Conservation (phyloP, 2,888 invertebrate species). For the Papilio gigon region DNA sequence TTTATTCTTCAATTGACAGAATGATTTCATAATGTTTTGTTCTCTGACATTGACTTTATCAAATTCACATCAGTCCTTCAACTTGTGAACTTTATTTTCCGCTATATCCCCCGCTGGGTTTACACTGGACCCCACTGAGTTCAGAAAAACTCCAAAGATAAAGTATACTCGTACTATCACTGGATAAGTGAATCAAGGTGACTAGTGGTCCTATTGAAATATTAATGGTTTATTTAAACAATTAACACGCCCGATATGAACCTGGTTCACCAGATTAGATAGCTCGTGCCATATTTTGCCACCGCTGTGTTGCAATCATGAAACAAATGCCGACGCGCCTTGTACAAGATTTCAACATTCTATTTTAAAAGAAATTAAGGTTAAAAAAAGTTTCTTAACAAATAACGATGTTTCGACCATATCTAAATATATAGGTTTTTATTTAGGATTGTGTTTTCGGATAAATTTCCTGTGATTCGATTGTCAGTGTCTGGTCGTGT, state of each 20-base stretch:
- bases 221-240: neutral
- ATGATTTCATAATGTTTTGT: neutral
- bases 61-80: too few relatives aligned
- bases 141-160: too few relatives aligned
- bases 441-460: too few relatives aligned
- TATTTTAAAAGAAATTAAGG: neutral
- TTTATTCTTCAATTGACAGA: neutral
- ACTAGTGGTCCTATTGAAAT: neutral
- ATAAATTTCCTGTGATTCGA: too few relatives aligned
- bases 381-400: neutral
- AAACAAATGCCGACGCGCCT: neutral
- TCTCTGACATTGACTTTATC: constrained; percentile 1
- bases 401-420: too few relatives aligned
- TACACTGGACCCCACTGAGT: too few relatives aligned
- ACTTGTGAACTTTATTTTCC: too few relatives aligned
- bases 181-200: neutral
- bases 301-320: neutral
- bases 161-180: too few relatives aligned
- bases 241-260: constrained; percentile 8
- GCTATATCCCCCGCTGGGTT: too few relatives aligned
- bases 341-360: neutral
- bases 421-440: too few relatives aligned
- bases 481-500: too few relatives aligned
- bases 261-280: neutral
- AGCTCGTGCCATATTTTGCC: neutral